These are phyloP conservation scores for Phenganax marumi DNA, from an alignment of 92 coral and sea anemone genomes.

Conservation along the genomic window DNA sequence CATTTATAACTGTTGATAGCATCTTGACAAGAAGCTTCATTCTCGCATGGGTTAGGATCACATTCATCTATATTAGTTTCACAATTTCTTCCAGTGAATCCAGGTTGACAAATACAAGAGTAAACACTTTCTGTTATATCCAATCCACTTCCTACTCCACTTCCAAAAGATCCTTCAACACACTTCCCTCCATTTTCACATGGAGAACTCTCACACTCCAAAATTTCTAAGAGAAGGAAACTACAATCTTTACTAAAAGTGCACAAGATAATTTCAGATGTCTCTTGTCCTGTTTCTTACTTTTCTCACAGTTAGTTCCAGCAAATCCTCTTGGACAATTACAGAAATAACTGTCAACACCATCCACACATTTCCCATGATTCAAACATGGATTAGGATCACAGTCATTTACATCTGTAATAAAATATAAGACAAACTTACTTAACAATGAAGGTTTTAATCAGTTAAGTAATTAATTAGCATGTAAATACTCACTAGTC, in stretches of 20 bases:
- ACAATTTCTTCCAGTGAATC: slow-evolving; percentile 34
- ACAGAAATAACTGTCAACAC: slow-evolving; percentile 35
- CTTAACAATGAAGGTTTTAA: not conserved
- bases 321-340: slow-evolving; percentile 41
- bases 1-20: not conserved
- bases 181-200: slow-evolving; percentile 41
- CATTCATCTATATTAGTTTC: slow-evolving; percentile 29
- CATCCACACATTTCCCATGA: slow-evolving; percentile 26
- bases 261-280: not conserved
- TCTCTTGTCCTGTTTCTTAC: not conserved
- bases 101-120: slow-evolving; percentile 17
- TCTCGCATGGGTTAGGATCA: slow-evolving; percentile 18
- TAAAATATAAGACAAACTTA: not conserved
- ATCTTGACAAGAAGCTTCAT: slow-evolving; percentile 8
- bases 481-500: slow-evolving; percentile 24
- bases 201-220: slow-evolving; percentile 35
- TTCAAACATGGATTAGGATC: slow-evolving; percentile 33
- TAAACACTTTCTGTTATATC: slow-evolving; percentile 9
- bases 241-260: not conserved
- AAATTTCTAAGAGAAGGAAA: slow-evolving; percentile 16
- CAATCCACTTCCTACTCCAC: slow-evolving; percentile 35
- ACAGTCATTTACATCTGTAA: slow-evolving; percentile 30
- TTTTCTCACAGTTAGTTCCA: slow-evolving; percentile 27
- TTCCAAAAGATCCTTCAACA: slow-evolving; percentile 34
- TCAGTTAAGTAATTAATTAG: not conserved